Conservation (phyloP, 2,113 vertebrate species). For the Ginglymostoma cirratum region DNA sequence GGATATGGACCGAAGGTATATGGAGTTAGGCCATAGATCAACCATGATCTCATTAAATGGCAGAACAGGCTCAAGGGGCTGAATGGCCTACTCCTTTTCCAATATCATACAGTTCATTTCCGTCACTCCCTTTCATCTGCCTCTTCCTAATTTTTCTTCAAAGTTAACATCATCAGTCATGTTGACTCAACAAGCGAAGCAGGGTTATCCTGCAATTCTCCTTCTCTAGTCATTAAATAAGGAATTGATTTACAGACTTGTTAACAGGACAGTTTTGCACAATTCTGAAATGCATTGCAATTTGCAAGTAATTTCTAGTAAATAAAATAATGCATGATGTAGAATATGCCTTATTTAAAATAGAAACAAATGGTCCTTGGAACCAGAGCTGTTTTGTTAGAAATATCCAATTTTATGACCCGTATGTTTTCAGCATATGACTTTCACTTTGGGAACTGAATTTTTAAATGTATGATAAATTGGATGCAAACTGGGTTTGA, state of each 20-base stretch:
- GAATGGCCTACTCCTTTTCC: too few relatives aligned
- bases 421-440: too few relatives aligned
- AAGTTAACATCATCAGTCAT: background rate
- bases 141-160: background rate
- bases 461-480: too few relatives aligned
- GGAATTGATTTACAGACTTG: background rate
- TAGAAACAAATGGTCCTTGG: background rate
- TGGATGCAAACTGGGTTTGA: too few relatives aligned
- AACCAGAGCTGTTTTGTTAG: background rate
- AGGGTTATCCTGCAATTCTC: background rate
- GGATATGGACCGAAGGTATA: too few relatives aligned
- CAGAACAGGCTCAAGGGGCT: too few relatives aligned
- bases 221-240: background rate
- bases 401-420: too few relatives aligned
- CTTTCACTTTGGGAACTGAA: too few relatives aligned
- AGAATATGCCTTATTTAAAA: background rate
- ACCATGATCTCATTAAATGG: too few relatives aligned
- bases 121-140: background rate
- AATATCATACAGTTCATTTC: background rate
- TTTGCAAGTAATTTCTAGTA: background rate
- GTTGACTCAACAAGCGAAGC: background rate
- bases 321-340: background rate
- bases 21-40: too few relatives aligned
- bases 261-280: background rate
- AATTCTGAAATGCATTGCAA: background rate